Base-by-base conservation (phyloP, 1,140 invertebrate genomes). In the Thaumetopoea pityocampa region DNA sequence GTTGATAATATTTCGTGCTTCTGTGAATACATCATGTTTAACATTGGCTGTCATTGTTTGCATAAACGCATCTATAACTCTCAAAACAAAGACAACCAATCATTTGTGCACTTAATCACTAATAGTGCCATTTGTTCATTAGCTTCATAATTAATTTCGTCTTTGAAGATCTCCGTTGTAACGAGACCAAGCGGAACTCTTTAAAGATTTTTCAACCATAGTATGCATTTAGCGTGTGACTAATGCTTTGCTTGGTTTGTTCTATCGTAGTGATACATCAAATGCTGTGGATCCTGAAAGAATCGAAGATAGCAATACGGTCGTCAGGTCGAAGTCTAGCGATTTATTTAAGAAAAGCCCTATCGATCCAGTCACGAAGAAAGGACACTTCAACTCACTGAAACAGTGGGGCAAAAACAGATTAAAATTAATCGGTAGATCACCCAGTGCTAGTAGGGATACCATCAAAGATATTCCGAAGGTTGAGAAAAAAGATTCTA, bases 371-470 rank as follows among this genome's bases (percentile, higher is more conserved):
- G 76, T 88, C 11, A 76, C 67, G 16, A 89, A 90, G 54, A 92
- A 92, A 70, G 92, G 92, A 16, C 91, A 93, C 55, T 92, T 95
- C 54, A 93, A 94, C 73, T 91, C 90, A 5, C 74, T 95, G 20
- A 94, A 94, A 68, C 90, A 93, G 67, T 95, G 93, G 93, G 92
- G 93, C 11, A 90, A 90, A 58, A 93, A 89, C 30, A 88, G 92
- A 53, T 85, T 94, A 53, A 91, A 91, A 64, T 86, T 92, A 55
- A 92, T 94, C 47, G 89, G 89, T 48, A 90, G 91, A 37, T 90
- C 85, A 26, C 73, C 76, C 7, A 87, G 77, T 54, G 71, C 69
- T 22, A 86, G 71, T 67, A 78, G 72, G 61, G 83, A 85, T 64
- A 84, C 64, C 49, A 79, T 79, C 33, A 76, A 80, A 66, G 80